Conservation (phyloP, 2,113 vertebrate species). For the Uria lomvia region DNA sequence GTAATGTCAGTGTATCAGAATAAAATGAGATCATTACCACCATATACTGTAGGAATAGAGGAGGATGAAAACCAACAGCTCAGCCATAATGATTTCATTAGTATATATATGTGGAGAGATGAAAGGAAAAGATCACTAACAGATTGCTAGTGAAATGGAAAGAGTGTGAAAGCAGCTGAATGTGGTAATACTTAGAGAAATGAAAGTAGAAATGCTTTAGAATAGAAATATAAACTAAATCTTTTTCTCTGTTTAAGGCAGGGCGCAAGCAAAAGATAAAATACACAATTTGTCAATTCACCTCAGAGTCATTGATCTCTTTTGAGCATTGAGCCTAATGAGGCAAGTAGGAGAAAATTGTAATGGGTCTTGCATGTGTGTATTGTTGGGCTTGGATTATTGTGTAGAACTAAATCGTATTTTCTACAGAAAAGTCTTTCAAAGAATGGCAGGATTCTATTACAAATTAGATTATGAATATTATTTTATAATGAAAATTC, state of each 20-base stretch:
- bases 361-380: neutral
- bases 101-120: conserved; percentile 58
- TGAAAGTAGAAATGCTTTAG: conserved; percentile 62
- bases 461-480: neutral
- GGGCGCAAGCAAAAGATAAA: conserved; percentile 41
- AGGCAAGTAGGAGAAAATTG: conserved; percentile 55
- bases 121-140: conserved; percentile 68
- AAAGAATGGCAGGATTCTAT: neutral
- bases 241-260: conserved; percentile 42
- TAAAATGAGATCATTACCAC: conserved; percentile 70
- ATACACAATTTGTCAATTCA: conserved; percentile 58
- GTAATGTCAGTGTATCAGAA: conserved; percentile 62
- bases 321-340: conserved; percentile 58
- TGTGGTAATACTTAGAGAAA: conserved; percentile 62
- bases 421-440: neutral
- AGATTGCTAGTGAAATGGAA: conserved; percentile 60
- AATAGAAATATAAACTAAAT: conserved; percentile 34
- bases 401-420: neutral
- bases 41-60: conserved; percentile 38
- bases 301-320: conserved; percentile 59
- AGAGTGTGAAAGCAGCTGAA: conserved; percentile 49
- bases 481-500: neutral
- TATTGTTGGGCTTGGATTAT: conserved; percentile 23
- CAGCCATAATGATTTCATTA: conserved; percentile 74
- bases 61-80: conserved; percentile 59